Conservation (phyloP, 2,113 vertebrate species). For the Prolemur simus region DNA sequence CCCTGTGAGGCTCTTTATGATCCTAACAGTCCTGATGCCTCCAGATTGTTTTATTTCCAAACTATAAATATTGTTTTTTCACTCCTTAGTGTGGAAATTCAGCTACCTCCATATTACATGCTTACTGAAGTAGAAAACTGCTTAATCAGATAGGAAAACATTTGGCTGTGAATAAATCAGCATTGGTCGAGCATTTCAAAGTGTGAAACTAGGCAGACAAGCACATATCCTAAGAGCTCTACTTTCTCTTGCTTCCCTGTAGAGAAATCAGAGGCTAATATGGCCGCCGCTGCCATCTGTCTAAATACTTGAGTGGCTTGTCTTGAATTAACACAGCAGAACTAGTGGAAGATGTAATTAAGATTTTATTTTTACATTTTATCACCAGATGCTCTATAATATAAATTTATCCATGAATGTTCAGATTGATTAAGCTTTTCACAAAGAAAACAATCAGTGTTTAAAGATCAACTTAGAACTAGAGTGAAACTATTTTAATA, state of each 20-base stretch:
- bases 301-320: slow-evolving; percentile 84
- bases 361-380: slow-evolving; percentile 82
- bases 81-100: slow-evolving; percentile 83
- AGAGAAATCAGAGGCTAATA: slow-evolving; percentile 82
- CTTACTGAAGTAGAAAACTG: slow-evolving; percentile 88
- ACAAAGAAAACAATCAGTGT: slow-evolving; percentile 50
- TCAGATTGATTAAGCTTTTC: slow-evolving; percentile 70
- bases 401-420: slow-evolving; percentile 66
- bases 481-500: slow-evolving; percentile 17
- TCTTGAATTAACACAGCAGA: slow-evolving; percentile 82
- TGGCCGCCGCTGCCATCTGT: slow-evolving; percentile 84
- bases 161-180: slow-evolving; percentile 86
- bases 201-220: slow-evolving; percentile 83
- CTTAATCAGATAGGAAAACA: slow-evolving; percentile 91
- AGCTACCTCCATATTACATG: slow-evolving; percentile 85
- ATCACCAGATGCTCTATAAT: slow-evolving; percentile 71
- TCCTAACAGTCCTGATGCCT: slow-evolving; percentile 80
- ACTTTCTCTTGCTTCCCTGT: slow-evolving; percentile 81
- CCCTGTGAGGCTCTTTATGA: slow-evolving; percentile 82
- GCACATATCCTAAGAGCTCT: slow-evolving; percentile 80
- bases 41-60: slow-evolving; percentile 87
- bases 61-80: slow-evolving; percentile 89
- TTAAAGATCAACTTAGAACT: slow-evolving; percentile 61
- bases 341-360: slow-evolving; percentile 78
- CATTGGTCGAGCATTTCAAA: slow-evolving; percentile 86